These are phyloP conservation scores for Leptocoma aspasia DNA, from an alignment of 2,113 vertebrate genomes.

Conservation along the genomic window DNA sequence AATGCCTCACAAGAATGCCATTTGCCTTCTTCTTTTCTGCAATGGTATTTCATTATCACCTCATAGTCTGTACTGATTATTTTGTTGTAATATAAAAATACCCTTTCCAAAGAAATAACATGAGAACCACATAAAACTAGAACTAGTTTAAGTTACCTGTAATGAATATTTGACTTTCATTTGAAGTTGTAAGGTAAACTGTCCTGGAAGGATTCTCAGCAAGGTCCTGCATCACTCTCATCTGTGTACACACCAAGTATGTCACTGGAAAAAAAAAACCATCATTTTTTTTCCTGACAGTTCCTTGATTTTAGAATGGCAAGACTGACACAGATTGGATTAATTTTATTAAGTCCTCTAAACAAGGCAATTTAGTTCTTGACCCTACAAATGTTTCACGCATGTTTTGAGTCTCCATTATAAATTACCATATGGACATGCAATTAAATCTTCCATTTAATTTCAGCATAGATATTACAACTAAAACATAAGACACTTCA, in stretches of 20 bases:
- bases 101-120: background rate
- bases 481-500: background rate
- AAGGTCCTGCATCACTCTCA: slow-evolving; percentile 81
- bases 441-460: background rate
- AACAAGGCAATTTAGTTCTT: background rate
- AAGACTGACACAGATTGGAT: background rate
- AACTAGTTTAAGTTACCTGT: slow-evolving; percentile 72
- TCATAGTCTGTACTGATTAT: background rate
- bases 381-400: background rate
- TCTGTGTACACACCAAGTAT: slow-evolving; percentile 89
- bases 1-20: background rate
- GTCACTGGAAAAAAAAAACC: slow-evolving; percentile 67
- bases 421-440: background rate
- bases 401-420: background rate
- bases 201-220: slow-evolving; percentile 45
- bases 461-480: background rate
- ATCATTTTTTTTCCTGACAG: background rate
- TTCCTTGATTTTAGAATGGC: background rate
- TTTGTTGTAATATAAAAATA: background rate
- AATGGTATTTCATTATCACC: background rate
- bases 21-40: background rate
- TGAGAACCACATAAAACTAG: background rate
- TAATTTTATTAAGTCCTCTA: background rate
- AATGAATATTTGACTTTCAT: slow-evolving; percentile 85
- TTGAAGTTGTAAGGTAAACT: slow-evolving; percentile 87